Conservation (phyloP, 1,140 invertebrate genomes). For the Drosophila nasuta region DNA sequence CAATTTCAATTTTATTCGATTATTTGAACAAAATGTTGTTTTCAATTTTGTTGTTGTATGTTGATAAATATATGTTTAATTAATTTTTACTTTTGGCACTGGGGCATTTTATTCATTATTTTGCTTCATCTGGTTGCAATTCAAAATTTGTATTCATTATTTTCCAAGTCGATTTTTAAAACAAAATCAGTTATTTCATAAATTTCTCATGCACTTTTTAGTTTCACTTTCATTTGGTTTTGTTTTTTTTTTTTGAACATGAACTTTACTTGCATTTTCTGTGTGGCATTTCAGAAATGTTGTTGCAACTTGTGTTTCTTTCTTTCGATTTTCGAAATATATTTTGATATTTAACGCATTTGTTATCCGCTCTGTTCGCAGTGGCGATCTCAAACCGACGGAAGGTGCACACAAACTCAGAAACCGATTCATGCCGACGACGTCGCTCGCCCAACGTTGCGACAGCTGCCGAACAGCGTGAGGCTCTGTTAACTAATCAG, state of each 20-base stretch:
- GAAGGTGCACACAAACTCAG: conserved; percentile 69
- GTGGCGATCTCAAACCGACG: conserved; percentile 71
- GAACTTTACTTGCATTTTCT: conserved; percentile 54
- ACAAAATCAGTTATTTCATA: conserved; percentile 70
- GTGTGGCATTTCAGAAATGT: conserved; percentile 48
- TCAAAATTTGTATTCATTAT: conserved; percentile 11
- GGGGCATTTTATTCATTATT: conserved; percentile 20
- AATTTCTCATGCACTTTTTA: conserved; percentile 30
- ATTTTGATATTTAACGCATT: conserved; percentile 53
- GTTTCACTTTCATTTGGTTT: conserved; percentile 33
- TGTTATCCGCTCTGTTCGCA: conserved; percentile 56
- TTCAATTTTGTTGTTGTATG: conserved; percentile 15
- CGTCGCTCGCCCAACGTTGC: not conserved
- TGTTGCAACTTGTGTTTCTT: conserved; percentile 26
- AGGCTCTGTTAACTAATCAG: conserved; percentile 26
- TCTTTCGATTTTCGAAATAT: conserved; percentile 23
- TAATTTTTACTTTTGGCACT: conserved; percentile 35
- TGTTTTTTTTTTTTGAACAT: conserved; percentile 34
- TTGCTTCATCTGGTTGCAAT: conserved; percentile 44
- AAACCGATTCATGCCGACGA: conserved; percentile 10
- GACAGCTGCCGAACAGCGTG: not conserved
- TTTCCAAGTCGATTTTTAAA: conserved; percentile 73
- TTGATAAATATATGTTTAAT: conserved; percentile 30
- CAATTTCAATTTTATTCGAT: conserved; percentile 66
- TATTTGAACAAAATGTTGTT: conserved; percentile 50